phyloP scores from a whole-genome alignment of 2,797 vertebrate species.

The Perodicticus potto region DNA sequence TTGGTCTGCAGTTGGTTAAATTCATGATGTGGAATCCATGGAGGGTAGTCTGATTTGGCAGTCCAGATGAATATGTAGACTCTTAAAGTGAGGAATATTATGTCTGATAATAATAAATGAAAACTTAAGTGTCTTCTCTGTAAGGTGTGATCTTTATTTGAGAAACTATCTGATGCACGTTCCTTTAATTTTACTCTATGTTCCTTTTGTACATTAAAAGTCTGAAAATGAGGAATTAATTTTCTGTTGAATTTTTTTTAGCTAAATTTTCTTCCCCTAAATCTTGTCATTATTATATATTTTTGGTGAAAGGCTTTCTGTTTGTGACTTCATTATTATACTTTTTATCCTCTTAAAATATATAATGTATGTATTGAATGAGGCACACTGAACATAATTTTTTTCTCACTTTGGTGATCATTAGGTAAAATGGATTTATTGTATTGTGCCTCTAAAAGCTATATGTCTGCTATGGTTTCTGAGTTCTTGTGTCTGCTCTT shows the following conservation, averaged over 20 bases:
- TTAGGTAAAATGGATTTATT: not conserved
- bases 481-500: not conserved
- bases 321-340: constrained; percentile 24
- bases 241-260: not conserved
- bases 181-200: not conserved
- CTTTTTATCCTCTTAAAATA: constrained; percentile 9
- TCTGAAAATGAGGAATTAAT: not conserved
- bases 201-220: not conserved
- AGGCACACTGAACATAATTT: not conserved
- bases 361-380: not conserved
- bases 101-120: constrained; percentile 17
- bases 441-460: not conserved
- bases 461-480: not conserved
- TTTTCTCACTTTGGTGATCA: not conserved
- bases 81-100: constrained; percentile 9
- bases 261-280: not conserved
- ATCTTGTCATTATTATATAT: not conserved
- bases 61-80: not conserved
- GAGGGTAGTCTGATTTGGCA: not conserved
- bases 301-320: constrained; percentile 40
- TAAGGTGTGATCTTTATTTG: not conserved
- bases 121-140: not conserved
- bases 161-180: not conserved
- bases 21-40: not conserved
- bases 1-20: not conserved